Evolutionary conservation across 2,888 invertebrate species (phyloP).

Genomic region (Leuctra nigra): DNA sequence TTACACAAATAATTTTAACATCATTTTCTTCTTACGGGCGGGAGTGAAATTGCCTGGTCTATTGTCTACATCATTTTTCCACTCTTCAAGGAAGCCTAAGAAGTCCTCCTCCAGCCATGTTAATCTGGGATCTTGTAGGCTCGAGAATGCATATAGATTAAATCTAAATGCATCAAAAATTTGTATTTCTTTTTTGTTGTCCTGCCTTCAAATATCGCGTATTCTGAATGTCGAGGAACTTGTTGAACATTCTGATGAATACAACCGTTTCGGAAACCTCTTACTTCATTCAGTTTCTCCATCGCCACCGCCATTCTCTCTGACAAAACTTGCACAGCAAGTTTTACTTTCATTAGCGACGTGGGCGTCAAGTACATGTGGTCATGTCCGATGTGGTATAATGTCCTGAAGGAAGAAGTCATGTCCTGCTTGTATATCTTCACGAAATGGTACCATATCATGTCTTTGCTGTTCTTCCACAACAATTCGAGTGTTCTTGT

Average conservation of each 20-base stretch:
- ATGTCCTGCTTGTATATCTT: neutral
- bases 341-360: neutral
- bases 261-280: neutral
- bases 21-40: too few species aligned
- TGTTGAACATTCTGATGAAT: conserved; percentile 10
- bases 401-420: conserved; percentile 1
- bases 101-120: too few species aligned
- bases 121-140: too few species aligned
- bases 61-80: too few species aligned
- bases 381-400: neutral
- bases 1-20: too few species aligned
- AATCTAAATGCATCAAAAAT: too few species aligned
- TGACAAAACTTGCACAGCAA: conserved; percentile 10
- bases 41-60: too few species aligned
- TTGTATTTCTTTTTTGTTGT: neutral
- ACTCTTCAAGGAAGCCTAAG: too few species aligned
- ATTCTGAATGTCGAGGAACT: conserved; percentile 1
- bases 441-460: neutral
- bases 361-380: conserved; percentile 6
- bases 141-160: too few species aligned
- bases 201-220: neutral
- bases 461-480: conserved; percentile 5
- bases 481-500: neutral
- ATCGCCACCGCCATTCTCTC: neutral
- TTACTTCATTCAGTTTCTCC: neutral